Evolutionary conservation across 2,888 invertebrate species (phyloP), one percentile per base, ranked within the genome.

Genomic region (Heliconius aoede): DNA sequence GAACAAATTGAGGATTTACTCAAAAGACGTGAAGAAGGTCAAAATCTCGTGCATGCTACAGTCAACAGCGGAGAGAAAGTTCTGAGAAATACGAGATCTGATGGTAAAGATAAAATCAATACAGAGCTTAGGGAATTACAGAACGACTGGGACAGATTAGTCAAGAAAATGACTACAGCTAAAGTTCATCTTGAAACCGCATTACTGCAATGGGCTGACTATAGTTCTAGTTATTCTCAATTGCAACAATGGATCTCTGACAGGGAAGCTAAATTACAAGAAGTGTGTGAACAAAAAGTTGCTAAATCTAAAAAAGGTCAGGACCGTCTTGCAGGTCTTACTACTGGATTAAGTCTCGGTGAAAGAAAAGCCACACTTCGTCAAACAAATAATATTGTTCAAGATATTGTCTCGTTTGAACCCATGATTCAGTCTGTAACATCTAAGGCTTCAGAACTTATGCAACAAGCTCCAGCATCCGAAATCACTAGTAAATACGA

Each of bases 351-450:
- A 51, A 96, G 97, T 75, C 96, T 97, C 71, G 98, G 97, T 73
- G 98, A 98, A 89, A 95, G 98, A 75, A 98, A 98, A 91, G 98
- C 98, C 9, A 97, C 97, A 85, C 95, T 98, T 67, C 95, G 98
- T 82, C 97, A 98, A 93, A 98, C 98, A 76, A 98, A 98, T 92
- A 98, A 98, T 89, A 98, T 99, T 86, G 98, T 99, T 64, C 98
- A 99, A 93, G 99, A 99, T 91, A 99, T 99, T 87, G 98, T 98
- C 82, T 98, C 98, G 73, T 98, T 99, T 91, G 98, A 99, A 90
- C 99, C 99, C 72, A 98, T 99, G 98, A 98, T 99, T 84, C 98
- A 98, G 89, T 98, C 98, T 64, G 98, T 99, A 61, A 97, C 98
- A 75, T 97, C 97, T 73, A 99, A 99, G 94, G 99, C 98, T 80